phyloP scores from a whole-genome alignment of 2,888 invertebrate genomes.

The Drosophila greeni region DNA sequence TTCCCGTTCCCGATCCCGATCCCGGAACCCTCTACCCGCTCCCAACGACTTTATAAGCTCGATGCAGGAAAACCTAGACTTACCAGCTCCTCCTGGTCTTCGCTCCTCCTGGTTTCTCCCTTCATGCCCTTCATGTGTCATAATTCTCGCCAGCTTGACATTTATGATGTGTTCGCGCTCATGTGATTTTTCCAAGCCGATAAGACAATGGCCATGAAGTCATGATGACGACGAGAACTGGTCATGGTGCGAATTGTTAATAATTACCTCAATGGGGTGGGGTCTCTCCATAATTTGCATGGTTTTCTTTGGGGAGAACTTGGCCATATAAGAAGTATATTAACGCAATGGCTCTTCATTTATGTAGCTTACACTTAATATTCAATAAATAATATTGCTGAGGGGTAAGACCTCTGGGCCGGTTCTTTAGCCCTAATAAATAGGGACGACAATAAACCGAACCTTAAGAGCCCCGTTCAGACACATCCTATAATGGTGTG shows the following conservation, averaged over 20 bases:
- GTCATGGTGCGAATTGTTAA: conserved; percentile 51
- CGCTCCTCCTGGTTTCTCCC: too few species aligned
- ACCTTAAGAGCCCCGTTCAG: background rate
- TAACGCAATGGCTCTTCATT: conserved; percentile 1
- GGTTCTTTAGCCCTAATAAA: conserved; percentile 5
- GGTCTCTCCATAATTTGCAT: background rate
- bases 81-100: conserved; percentile 7
- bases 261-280: conserved; percentile 23
- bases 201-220: conserved; percentile 65
- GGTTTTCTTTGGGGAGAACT: background rate
- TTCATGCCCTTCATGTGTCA: conserved; percentile 48
- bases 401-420: background rate
- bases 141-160: conserved; percentile 74
- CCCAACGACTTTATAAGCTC: conserved; percentile 61
- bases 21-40: conserved; percentile 12
- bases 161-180: conserved; percentile 73
- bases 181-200: conserved; percentile 63
- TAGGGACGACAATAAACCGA: conserved; percentile 13
- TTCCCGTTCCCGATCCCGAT: conserved; percentile 15
- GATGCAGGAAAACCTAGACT: background rate
- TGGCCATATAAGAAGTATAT: background rate
- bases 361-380: background rate
- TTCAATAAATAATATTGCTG: conserved; percentile 17
- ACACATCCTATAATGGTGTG: conserved; percentile 7
- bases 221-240: conserved; percentile 51